Conservation (phyloP, 1,140 invertebrate genomes). For the Drosophila punjabiensis region DNA sequence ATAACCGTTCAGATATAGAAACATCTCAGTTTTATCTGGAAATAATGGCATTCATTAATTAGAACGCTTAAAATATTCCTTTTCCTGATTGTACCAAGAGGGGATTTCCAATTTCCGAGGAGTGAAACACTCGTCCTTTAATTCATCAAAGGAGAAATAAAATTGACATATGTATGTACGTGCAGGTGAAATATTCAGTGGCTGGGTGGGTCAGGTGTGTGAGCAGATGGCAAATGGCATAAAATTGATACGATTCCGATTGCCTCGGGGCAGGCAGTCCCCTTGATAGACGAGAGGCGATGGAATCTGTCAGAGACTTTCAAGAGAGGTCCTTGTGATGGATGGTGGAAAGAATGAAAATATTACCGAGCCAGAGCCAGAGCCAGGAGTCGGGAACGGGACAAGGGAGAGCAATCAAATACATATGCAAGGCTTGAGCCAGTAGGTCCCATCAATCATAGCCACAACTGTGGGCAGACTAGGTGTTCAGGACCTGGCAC, state of each 20-base stretch:
- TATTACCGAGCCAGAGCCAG: background rate
- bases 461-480: background rate
- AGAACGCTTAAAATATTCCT: background rate
- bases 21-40: background rate
- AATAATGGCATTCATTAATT: background rate
- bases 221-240: slow-evolving; percentile 18
- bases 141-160: slow-evolving; percentile 6
- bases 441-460: slow-evolving; percentile 9
- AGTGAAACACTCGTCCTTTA: background rate
- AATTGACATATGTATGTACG: slow-evolving; percentile 7
- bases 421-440: slow-evolving; percentile 6
- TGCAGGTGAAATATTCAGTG: slow-evolving; percentile 4
- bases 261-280: slow-evolving; percentile 11
- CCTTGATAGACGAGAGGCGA: slow-evolving; percentile 15
- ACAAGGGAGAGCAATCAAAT: slow-evolving; percentile 9
- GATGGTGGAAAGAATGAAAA: slow-evolving; percentile 18
- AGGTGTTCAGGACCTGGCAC: background rate
- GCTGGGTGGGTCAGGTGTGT: slow-evolving; percentile 10
- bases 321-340: slow-evolving; percentile 12
- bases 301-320: slow-evolving; percentile 14
- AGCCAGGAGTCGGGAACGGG: background rate
- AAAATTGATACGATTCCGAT: slow-evolving; percentile 24
- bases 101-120: no score
- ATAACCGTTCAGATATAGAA: background rate
- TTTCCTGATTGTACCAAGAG: background rate